phyloP scores from a whole-genome alignment of 2,888 invertebrate species.

The Ethmia dodecea region DNA sequence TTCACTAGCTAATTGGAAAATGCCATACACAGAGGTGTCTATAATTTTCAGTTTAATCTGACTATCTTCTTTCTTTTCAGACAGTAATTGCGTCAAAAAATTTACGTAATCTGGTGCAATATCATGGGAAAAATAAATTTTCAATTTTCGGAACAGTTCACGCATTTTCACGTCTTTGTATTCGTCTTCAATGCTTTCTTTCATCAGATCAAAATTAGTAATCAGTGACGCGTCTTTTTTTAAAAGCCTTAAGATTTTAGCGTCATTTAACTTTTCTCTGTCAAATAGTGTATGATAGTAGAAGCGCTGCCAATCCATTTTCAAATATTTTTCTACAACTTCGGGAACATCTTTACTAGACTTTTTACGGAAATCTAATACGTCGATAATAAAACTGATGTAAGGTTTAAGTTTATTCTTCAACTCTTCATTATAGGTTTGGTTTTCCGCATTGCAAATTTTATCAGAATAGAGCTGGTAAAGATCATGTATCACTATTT shows the following conservation, averaged over 20 bases:
- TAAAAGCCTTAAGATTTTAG: not conserved
- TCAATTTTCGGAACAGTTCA: slow-evolving; percentile 32
- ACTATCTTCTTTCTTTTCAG: too few species aligned
- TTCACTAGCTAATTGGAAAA: slow-evolving; percentile 35
- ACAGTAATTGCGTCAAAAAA: slow-evolving; percentile 26
- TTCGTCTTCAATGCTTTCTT: not conserved
- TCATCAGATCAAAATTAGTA: not conserved
- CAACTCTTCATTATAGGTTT: not conserved
- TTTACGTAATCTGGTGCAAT: slow-evolving; percentile 30
- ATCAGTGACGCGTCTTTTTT: not conserved
- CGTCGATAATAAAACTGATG: not conserved
- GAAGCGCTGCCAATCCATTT: not conserved
- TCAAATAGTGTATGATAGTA: not conserved
- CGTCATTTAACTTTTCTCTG: not conserved
- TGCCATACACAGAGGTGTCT: slow-evolving; percentile 27
- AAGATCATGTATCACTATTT: not conserved
- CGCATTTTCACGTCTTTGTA: not conserved
- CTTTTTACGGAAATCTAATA: not conserved
- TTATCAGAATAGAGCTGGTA: not conserved
- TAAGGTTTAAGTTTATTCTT: not conserved
- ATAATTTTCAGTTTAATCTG: not conserved
- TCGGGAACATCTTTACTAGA: not conserved
- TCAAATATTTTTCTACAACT: not conserved
- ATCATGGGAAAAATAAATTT: slow-evolving; percentile 42
- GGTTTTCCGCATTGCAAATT: not conserved